These are phyloP conservation scores for Pristionchus mayeri DNA, from an alignment of 2,888 invertebrate genomes.

Conservation along the genomic window DNA sequence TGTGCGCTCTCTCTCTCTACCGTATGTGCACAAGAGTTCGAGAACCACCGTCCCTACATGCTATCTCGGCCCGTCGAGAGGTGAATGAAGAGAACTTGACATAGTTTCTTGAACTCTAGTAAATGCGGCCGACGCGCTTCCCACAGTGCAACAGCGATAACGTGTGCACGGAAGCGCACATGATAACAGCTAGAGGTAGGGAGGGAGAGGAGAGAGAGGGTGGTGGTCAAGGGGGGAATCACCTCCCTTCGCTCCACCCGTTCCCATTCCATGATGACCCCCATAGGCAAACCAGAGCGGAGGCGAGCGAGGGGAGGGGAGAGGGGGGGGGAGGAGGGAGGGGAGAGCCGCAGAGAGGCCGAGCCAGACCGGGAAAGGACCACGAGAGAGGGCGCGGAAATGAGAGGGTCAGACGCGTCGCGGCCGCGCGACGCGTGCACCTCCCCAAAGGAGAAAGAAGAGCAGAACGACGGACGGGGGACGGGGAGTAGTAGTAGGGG, in stretches of 20 bases:
- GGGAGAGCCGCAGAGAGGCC: not conserved
- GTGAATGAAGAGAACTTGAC: too few species aligned
- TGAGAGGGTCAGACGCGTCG: not conserved
- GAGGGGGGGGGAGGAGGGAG: not conserved
- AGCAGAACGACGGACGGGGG: not conserved
- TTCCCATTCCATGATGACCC: slow-evolving; percentile 35
- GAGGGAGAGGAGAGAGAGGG: not conserved
- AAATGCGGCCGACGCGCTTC: not conserved
- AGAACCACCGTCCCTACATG: too few species aligned
- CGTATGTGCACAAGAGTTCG: not conserved
- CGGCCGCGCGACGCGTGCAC: slow-evolving; percentile 26
- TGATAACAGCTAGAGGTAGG: not conserved
- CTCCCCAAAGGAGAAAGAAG: slow-evolving; percentile 19
- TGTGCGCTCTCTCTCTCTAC: too few species aligned
- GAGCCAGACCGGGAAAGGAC: too few species aligned
- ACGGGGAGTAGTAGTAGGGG: slow-evolving; percentile 27
- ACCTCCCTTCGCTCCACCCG: not conserved
- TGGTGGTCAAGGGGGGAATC: not conserved
- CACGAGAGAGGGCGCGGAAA: not conserved
- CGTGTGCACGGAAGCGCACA: not conserved
- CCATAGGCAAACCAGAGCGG: not conserved
- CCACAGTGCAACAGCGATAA: not conserved
- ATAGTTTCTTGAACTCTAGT: too few species aligned
- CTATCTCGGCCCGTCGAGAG: too few species aligned
- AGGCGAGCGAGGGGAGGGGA: not conserved